A percentile compares a stretch with the other conserved stretches of the same genome.
Conservation (phyloP, 2,113 vertebrate genomes). For the Lagopus leucura region DNA sequence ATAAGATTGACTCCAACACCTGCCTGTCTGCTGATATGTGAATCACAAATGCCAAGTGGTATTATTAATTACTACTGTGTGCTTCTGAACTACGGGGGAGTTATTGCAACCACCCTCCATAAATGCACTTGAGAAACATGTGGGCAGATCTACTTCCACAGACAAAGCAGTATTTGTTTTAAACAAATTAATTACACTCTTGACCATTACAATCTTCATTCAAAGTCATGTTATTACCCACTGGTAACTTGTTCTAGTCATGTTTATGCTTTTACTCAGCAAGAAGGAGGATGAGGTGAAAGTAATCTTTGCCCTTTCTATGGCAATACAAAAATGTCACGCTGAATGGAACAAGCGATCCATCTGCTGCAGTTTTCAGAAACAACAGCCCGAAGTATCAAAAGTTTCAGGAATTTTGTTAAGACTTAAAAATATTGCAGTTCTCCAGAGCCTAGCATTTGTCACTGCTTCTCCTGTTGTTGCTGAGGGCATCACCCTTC, state of each 20-base stretch:
- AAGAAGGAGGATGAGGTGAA: background rate
- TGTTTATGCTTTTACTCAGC: background rate
- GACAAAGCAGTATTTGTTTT: constrained; percentile 49
- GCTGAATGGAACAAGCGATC: background rate
- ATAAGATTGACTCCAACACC: background rate
- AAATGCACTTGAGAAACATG: background rate
- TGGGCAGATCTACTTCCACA: constrained; percentile 21
- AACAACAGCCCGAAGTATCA: background rate
- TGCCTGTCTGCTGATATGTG: background rate
- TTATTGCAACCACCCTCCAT: background rate
- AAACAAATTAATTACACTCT: background rate
- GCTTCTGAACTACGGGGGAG: background rate
- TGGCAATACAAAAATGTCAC: background rate
- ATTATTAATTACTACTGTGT: background rate
- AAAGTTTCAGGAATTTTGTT: background rate
- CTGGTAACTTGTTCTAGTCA: background rate
- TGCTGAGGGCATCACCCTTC: background rate
- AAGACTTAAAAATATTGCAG: background rate
- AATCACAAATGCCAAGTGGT: background rate
- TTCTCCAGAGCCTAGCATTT: background rate
- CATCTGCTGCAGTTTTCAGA: background rate
- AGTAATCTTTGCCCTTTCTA: background rate
- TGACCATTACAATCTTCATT: background rate
- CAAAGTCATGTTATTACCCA: background rate
- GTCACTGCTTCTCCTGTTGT: accelerated